A percentile compares a stretch with the other conserved stretches of the same genome.
Evolutionary conservation across 1,140 invertebrate genomes (phyloP).

Genomic region (Drosophila tani): DNA sequence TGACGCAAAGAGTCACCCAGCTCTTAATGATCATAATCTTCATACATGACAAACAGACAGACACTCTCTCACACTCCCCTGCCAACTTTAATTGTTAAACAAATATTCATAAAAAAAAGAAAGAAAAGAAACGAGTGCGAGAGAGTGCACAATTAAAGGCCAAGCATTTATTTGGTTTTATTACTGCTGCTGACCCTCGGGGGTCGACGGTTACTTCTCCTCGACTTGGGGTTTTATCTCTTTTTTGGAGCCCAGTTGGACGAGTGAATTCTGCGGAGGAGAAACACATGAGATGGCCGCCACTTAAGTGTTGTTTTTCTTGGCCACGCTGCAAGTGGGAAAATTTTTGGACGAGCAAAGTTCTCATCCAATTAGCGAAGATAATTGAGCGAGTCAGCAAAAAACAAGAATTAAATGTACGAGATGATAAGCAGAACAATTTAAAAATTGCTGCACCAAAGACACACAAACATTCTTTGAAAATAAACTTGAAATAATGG

Average conservation of each 20-base stretch:
- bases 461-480: conserved; percentile 4
- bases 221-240: conserved; percentile 14
- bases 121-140: conserved; percentile 3
- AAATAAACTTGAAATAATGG: neutral
- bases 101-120: conserved; percentile 43
- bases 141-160: conserved; percentile 48
- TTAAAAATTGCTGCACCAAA: conserved; percentile 1
- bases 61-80: conserved; percentile 5
- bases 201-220: conserved; percentile 34
- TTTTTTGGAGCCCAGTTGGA: conserved; percentile 32
- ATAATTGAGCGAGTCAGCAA: conserved; percentile 27
- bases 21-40: conserved; percentile 64
- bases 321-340: conserved; percentile 28
- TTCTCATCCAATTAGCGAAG: conserved; percentile 52
- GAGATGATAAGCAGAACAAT: conserved; percentile 13
- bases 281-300: conserved; percentile 34
- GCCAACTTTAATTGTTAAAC: conserved; percentile 56
- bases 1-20: conserved; percentile 39
- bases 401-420: conserved; percentile 18
- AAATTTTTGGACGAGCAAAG: conserved; percentile 31
- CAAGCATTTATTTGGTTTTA: conserved; percentile 51
- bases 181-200: conserved; percentile 36
- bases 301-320: conserved; percentile 33
- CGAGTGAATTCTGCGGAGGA: conserved; percentile 12
- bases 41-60: conserved; percentile 22